Base-by-base conservation (phyloP, 2,888 invertebrate genomes). In the Pantelozetes paolii region DNA sequence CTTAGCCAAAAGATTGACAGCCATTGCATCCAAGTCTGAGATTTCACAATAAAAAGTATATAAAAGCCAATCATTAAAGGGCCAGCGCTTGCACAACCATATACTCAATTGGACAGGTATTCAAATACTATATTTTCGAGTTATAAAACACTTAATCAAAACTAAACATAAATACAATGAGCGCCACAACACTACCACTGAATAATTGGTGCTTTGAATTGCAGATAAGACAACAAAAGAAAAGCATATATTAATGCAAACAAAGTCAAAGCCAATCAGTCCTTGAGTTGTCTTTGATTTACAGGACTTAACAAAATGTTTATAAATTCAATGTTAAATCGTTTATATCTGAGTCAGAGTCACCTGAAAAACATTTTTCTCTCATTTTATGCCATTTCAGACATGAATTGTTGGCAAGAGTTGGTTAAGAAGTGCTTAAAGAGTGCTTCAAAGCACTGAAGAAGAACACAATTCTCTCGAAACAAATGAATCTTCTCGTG, bases 1-100 rank as follows among this genome's bases (percentile, higher is more conserved):
- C 45, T 18, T 45, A 18, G 45, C 30, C 28, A 62, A 30, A 20
- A 62, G 30, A 62, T 62, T 62, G 62, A 62, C 62, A 62, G 62
- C 62, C 62, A 62, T 62, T 30, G 30, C 62, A 18, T 62, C 15
- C n/a, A n/a, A n/a, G 15, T 13, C 18, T 2, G 26, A 54, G 54
- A 54, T 54, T 62, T 62, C 26, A 32, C 62, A 62, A 62, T 62
- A 28, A n/a, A n/a, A n/a, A n/a, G n/a, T n/a, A n/a, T n/a, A n/a
- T n/a, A 62, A 62, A 62, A 62, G 18, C 9, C 62, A 62, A 30
- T 62, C 30, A 54, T 54, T 54, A 54, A 54, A 54, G 5, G 2
- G 54, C n/a, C 11, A 45, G 45, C 45, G n/a, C n/a, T n/a, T n/a
- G n/a, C n/a, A n/a, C 45, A 45, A 45, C 45, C 45, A 45, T 45